Evolutionary conservation across 2,888 invertebrate genomes (phyloP).

Genomic region (Folsomia candida): DNA sequence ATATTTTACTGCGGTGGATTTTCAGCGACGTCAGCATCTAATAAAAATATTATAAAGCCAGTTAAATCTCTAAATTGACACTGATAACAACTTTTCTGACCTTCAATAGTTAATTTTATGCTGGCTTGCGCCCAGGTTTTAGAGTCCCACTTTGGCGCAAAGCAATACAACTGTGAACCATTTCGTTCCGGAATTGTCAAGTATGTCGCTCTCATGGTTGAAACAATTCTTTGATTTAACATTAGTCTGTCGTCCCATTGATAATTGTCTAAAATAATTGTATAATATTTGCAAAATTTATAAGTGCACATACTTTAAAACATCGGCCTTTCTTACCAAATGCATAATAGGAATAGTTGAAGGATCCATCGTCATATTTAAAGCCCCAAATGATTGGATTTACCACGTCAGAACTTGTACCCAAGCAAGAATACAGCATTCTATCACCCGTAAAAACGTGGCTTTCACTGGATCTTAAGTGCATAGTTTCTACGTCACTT

Average conservation of each 20-base stretch:
- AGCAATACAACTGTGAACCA: background rate
- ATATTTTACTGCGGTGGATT: conserved; percentile 1
- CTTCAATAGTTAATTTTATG: conserved; percentile 2
- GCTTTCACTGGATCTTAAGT: background rate
- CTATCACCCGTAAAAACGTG: background rate
- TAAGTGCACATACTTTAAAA: background rate
- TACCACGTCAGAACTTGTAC: background rate
- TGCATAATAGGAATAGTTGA: background rate
- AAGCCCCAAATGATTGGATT: conserved; percentile 3
- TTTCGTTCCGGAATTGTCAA: background rate
- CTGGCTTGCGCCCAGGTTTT: background rate
- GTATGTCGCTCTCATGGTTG: background rate
- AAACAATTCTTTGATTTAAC: background rate
- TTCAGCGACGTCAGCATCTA: background rate
- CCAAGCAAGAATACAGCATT: background rate
- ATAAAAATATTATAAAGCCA: background rate
- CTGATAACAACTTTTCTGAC: background rate
- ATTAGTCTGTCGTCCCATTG: background rate
- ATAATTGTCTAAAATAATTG: background rate
- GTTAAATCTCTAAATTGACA: background rate
- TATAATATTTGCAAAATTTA: background rate
- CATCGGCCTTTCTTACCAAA: background rate
- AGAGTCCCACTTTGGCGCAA: background rate
- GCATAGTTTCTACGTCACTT: background rate
- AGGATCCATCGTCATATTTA: background rate